phyloP scores from a whole-genome alignment of 2,888 invertebrate species.

The Pammene fasciana region DNA sequence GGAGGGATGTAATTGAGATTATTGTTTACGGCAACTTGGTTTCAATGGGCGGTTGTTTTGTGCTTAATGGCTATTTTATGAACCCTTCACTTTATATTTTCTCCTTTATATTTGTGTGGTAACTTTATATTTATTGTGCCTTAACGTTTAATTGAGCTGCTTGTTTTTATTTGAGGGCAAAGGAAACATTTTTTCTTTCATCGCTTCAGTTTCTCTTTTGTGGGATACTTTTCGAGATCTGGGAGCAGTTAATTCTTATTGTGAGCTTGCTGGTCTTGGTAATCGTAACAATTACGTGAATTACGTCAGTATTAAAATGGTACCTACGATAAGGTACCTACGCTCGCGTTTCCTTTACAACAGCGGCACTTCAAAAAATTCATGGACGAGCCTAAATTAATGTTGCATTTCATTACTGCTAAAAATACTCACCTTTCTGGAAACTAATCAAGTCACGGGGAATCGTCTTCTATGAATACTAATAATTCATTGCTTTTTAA shows the following conservation, averaged over 20 bases:
- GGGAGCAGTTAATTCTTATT: not conserved
- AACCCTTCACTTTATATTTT: slow-evolving; percentile 33
- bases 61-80: slow-evolving; percentile 49
- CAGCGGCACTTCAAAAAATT: too few relatives aligned
- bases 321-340: too few relatives aligned
- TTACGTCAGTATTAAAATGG: too few relatives aligned
- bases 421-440: too few relatives aligned
- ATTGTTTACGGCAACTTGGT: slow-evolving; percentile 60
- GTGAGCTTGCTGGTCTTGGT: too few relatives aligned
- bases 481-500: too few relatives aligned
- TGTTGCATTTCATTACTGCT: too few relatives aligned
- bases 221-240: not conserved
- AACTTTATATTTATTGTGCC: slow-evolving; percentile 14
- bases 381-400: too few relatives aligned
- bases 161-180: not conserved
- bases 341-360: too few relatives aligned
- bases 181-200: not conserved
- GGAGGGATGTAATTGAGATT: slow-evolving; percentile 54
- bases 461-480: too few relatives aligned
- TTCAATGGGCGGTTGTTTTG: slow-evolving; percentile 49
- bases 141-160: not conserved
- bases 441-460: too few relatives aligned
- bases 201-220: not conserved
- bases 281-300: too few relatives aligned
- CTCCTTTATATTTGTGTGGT: slow-evolving; percentile 6